A percentile compares a stretch with the other conserved stretches of the same genome.
Evolutionary conservation across 2,888 invertebrate genomes (phyloP).

Genomic region (Lasioglossum malachurum): DNA sequence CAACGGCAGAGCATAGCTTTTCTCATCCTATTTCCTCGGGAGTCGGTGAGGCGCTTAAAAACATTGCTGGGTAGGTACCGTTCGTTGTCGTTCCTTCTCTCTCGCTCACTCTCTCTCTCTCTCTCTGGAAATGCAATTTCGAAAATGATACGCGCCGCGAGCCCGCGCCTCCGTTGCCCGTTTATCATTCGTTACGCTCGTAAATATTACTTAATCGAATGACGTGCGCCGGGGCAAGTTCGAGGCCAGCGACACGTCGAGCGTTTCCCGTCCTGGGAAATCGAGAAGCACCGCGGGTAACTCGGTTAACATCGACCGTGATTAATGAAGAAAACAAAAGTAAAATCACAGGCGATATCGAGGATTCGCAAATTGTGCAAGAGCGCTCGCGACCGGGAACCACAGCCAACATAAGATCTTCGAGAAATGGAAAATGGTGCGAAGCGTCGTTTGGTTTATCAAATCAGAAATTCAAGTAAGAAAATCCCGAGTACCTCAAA

Average conservation of each 20-base stretch:
- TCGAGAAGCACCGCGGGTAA: neutral
- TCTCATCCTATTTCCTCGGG: slow-evolving; percentile 57
- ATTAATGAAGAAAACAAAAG: slow-evolving; percentile 1
- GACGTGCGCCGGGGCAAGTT: slow-evolving; percentile 9
- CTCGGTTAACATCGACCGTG: neutral
- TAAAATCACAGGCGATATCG: neutral
- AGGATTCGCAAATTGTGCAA: neutral
- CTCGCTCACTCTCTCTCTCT: neutral
- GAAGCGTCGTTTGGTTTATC: too few relatives aligned
- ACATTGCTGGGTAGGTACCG: slow-evolving; percentile 44
- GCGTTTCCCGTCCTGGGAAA: neutral
- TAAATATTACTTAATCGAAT: slow-evolving; percentile 52
- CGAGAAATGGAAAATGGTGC: neutral
- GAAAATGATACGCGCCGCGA: slow-evolving; percentile 46
- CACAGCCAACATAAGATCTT: neutral
- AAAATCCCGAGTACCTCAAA: neutral
- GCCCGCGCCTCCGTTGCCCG: slow-evolving; percentile 6
- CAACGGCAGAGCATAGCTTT: slow-evolving; percentile 38
- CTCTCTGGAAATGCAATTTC: slow-evolving; percentile 51
- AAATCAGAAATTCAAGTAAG: too few relatives aligned
- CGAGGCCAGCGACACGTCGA: slow-evolving; percentile 3
- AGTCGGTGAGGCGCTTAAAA: slow-evolving; percentile 60
- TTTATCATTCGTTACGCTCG: slow-evolving; percentile 36
- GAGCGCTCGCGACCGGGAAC: neutral
- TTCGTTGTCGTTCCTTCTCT: neutral